Conservation (phyloP, 2,797 vertebrate genomes). For the Chromis chromis region DNA sequence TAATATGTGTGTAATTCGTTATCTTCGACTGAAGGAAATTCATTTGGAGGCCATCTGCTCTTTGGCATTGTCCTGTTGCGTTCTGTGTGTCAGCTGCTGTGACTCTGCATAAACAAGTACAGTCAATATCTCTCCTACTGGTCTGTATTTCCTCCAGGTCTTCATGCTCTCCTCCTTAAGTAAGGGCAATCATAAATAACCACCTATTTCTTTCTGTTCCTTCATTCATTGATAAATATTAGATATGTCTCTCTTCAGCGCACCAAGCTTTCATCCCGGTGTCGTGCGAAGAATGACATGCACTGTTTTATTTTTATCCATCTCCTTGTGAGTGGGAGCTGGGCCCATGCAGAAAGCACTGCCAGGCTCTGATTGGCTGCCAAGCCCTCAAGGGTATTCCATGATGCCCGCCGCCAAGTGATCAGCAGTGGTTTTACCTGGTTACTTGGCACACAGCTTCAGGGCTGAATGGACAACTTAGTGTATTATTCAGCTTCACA, state of each 20-base stretch:
- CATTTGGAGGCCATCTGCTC: constrained; percentile 71
- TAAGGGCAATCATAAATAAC: constrained; percentile 49
- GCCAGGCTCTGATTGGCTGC: constrained; percentile 76
- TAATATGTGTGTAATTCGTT: constrained; percentile 53
- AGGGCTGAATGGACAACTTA: constrained; percentile 39
- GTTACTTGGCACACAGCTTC: constrained; percentile 38
- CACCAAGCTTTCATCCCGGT: constrained; percentile 49
- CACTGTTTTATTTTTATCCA: constrained; percentile 80
- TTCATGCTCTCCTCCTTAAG: constrained; percentile 35
- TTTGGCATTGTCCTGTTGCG: constrained; percentile 59
- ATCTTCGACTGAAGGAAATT: constrained; percentile 57
- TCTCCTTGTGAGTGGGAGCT: constrained; percentile 61
- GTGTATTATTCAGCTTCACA: constrained; percentile 42
- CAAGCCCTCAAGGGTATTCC: constrained; percentile 60
- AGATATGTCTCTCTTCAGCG: constrained; percentile 60
- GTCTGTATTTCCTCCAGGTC: constrained; percentile 48
- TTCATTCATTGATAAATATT: constrained; percentile 76
- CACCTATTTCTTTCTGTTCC: constrained; percentile 39
- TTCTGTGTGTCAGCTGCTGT: constrained; percentile 60
- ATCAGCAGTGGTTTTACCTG: constrained; percentile 65
- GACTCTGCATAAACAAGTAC: constrained; percentile 62
- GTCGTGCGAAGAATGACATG: constrained; percentile 67
- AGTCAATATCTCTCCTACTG: constrained; percentile 55
- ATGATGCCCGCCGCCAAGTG: constrained; percentile 53
- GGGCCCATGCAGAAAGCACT: constrained; percentile 58